These are phyloP conservation scores for Seriola dumerili DNA, from an alignment of 2,113 vertebrate species.

Conservation along the genomic window DNA sequence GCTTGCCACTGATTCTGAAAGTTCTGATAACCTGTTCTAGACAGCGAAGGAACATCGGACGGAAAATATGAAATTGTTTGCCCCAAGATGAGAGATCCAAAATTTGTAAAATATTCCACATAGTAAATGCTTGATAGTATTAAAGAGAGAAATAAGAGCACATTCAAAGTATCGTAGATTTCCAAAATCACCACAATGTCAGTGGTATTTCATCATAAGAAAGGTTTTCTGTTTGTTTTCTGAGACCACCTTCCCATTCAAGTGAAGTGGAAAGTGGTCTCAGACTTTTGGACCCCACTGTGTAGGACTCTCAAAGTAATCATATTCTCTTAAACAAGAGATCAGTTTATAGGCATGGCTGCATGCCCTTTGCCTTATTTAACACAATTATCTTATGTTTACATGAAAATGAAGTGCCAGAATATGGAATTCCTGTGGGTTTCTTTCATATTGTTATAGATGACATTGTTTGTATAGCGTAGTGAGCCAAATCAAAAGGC, in stretches of 20 bases:
- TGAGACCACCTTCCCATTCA: too few relatives aligned
- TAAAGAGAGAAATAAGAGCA: background rate
- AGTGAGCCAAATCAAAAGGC: constrained; percentile 63
- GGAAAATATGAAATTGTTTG: constrained; percentile 79
- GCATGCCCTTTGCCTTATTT: background rate
- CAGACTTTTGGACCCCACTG: too few relatives aligned
- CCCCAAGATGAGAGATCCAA: constrained; percentile 45
- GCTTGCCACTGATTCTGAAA: constrained; percentile 71
- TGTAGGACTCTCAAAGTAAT: background rate
- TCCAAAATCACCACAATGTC: background rate
- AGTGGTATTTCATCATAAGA: background rate
- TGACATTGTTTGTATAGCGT: too few relatives aligned
- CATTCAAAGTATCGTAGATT: background rate
- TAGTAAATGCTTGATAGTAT: background rate
- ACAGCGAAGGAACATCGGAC: constrained; percentile 52
- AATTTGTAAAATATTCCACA: constrained; percentile 15
- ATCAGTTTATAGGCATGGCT: background rate
- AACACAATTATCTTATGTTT: background rate
- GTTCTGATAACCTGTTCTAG: constrained; percentile 69
- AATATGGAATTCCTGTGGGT: background rate
- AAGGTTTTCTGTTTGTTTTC: background rate
- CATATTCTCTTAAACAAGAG: background rate
- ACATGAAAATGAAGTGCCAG: background rate
- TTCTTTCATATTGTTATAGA: background rate
- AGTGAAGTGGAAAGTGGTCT: too few relatives aligned